Conservation (phyloP, 2,888 invertebrate genomes). For the Dermolepida albohirtum region DNA sequence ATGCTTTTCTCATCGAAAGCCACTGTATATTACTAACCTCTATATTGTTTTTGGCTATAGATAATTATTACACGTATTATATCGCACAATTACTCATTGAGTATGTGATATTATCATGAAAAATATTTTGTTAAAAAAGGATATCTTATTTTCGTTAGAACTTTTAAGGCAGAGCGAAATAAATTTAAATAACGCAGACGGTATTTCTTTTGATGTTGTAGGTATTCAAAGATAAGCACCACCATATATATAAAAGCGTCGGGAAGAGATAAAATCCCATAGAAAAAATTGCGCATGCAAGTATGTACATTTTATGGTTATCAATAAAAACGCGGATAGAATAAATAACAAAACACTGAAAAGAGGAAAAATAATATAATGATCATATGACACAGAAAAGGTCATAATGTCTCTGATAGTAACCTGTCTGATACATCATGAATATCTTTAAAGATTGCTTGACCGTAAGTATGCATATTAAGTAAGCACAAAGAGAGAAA, state of each 20-base stretch:
- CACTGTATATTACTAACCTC: too few species aligned
- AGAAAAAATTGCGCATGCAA: slow-evolving; percentile 16
- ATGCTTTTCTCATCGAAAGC: too few species aligned
- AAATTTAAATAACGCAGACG: background rate
- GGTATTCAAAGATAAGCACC: too few species aligned
- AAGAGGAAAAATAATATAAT: slow-evolving; percentile 14
- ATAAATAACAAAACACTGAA: slow-evolving; percentile 17
- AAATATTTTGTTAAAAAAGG: background rate
- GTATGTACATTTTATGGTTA: slow-evolving; percentile 16
- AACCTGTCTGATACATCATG: slow-evolving; percentile 52
- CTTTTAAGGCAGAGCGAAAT: background rate
- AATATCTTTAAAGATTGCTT: slow-evolving; percentile 49
- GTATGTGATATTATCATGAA: too few species aligned
- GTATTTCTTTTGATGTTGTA: too few species aligned
- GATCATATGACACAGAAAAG: slow-evolving; percentile 38
- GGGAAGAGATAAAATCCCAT: slow-evolving; percentile 10
- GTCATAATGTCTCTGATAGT: slow-evolving; percentile 48
- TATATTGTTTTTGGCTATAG: too few species aligned
- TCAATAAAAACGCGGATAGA: slow-evolving; percentile 21
- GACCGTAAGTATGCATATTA: slow-evolving; percentile 52
- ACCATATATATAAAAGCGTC: slow-evolving; percentile 1
- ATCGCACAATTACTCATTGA: too few species aligned
- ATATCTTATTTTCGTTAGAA: background rate
- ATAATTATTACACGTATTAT: too few species aligned
- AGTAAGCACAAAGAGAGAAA: slow-evolving; percentile 46